phyloP scores from a whole-genome alignment of 1,140 invertebrate species.

The Diuraphis noxia region DNA sequence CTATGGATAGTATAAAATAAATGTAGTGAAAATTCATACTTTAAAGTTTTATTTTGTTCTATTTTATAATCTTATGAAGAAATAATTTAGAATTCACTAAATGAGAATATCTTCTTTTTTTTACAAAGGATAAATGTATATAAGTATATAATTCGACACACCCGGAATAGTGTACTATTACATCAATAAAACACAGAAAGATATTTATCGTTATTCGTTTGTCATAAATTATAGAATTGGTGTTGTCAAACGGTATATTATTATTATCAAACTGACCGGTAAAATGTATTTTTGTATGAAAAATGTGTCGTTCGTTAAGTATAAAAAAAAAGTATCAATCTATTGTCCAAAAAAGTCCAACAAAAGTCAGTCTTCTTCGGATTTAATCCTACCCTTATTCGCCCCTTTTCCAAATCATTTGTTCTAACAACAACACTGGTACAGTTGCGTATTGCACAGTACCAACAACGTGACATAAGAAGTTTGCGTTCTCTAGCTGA shows the following conservation, averaged over 20 bases:
- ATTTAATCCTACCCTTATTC: conserved; percentile 12
- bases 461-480: not conserved
- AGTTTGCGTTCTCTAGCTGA: not conserved
- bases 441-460: not conserved
- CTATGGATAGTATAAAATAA: not conserved
- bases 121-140: not conserved
- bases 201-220: not conserved
- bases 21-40: not conserved
- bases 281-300: not conserved
- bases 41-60: not conserved
- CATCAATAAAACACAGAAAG: not conserved
- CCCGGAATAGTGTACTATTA: not conserved
- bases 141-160: not conserved
- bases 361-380: not conserved
- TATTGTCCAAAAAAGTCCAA: conserved; percentile 2
- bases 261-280: not conserved
- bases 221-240: not conserved
- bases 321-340: not conserved
- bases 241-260: not conserved
- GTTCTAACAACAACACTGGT: not conserved
- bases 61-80: not conserved
- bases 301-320: not conserved
- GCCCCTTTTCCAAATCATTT: not conserved
- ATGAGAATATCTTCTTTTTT: not conserved
- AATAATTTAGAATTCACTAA: not conserved